Evolutionary conservation across 1,140 invertebrate genomes (phyloP).

Genomic region (Camponotus pennsylvanicus): DNA sequence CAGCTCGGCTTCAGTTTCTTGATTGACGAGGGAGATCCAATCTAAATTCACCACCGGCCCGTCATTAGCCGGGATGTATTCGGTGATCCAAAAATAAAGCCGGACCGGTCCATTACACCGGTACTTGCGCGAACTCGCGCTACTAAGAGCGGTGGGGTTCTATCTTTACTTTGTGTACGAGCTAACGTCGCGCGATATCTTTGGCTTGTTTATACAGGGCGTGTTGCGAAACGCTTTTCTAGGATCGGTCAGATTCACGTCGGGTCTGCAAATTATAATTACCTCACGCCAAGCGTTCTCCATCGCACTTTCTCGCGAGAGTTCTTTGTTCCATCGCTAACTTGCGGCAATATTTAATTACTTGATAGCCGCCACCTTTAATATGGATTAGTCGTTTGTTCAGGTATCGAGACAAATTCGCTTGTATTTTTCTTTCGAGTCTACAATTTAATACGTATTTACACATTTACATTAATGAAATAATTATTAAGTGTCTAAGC

Average conservation of each 20-base stretch:
- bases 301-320: conserved; percentile 26
- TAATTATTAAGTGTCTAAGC: background rate
- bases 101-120: conserved; percentile 43
- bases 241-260: conserved; percentile 67
- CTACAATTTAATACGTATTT: no score
- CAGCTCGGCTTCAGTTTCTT: background rate
- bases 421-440: background rate
- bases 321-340: background rate
- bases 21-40: conserved; percentile 37
- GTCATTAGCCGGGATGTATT: conserved; percentile 46
- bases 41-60: conserved; percentile 40
- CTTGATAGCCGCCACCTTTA: background rate
- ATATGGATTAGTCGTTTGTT: background rate
- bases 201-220: conserved; percentile 73
- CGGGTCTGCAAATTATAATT: conserved; percentile 64
- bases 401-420: background rate
- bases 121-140: conserved; percentile 54
- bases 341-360: background rate
- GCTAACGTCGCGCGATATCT: conserved; percentile 72
- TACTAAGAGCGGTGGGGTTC: conserved; percentile 52
- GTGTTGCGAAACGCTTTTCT: conserved; percentile 68
- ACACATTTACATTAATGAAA: background rate
- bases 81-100: conserved; percentile 68
- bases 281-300: background rate
- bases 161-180: conserved; percentile 72